phyloP scores from a whole-genome alignment of 2,888 invertebrate species.

The Petrolisthes cinctipes region DNA sequence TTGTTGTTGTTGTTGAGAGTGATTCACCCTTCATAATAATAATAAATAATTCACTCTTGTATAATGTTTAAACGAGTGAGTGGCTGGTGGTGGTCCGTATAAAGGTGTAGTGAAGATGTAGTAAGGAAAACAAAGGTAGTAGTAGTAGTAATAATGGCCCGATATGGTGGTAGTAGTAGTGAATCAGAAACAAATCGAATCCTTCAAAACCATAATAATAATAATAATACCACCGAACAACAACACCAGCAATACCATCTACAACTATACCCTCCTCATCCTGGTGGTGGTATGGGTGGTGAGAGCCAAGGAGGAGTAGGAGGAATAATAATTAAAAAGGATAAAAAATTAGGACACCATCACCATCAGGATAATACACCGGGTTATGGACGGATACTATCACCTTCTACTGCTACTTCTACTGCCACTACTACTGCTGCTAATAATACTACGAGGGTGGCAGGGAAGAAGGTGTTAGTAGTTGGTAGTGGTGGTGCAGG shows the following conservation, averaged over 20 bases:
- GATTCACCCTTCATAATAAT: slow-evolving; percentile 33
- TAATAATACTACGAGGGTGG: too few species aligned
- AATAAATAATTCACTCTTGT: slow-evolving; percentile 13
- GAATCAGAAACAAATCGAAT: slow-evolving; percentile 50
- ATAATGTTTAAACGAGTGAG: neutral
- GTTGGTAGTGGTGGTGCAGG: slow-evolving; percentile 31
- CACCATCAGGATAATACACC: slow-evolving; percentile 10
- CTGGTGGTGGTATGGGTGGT: slow-evolving; percentile 44
- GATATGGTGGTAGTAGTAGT: slow-evolving; percentile 56
- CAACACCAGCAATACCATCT: too few species aligned
- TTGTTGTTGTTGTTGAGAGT: slow-evolving; percentile 43
- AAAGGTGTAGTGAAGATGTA: slow-evolving; percentile 39
- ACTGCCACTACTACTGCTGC: too few species aligned
- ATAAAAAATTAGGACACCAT: too few species aligned
- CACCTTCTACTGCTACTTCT: too few species aligned
- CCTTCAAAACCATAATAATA: slow-evolving; percentile 39
- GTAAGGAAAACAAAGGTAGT: slow-evolving; percentile 14
- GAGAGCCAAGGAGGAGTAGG: slow-evolving; percentile 21
- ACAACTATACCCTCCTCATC: neutral
- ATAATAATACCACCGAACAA: slow-evolving; percentile 23
- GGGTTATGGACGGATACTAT: slow-evolving; percentile 50
- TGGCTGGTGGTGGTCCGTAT: slow-evolving; percentile 7
- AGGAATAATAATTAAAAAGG: too few species aligned
- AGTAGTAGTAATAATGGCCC: slow-evolving; percentile 42
- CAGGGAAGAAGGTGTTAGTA: too few species aligned